Evolutionary conservation across 2,113 vertebrate genomes (phyloP).

Genomic region (Antechinus stuartii): DNA sequence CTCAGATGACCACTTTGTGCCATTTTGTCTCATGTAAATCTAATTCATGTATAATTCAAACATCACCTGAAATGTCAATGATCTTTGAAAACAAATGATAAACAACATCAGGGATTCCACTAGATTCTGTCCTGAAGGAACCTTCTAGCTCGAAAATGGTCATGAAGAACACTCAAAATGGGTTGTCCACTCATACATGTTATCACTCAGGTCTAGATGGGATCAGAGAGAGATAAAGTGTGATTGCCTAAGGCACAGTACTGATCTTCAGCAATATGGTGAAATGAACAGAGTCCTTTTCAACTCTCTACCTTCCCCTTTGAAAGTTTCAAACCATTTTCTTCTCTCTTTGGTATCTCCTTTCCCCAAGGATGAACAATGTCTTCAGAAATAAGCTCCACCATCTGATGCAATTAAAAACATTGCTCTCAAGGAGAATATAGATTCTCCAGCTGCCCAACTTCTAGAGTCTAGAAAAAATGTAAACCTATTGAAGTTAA

Average conservation of each 20-base stretch:
- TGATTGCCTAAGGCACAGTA: neutral
- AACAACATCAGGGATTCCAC: neutral
- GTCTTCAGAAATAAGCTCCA: neutral
- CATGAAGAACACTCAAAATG: neutral
- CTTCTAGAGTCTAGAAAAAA: neutral
- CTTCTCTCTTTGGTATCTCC: neutral
- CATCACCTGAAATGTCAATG: neutral
- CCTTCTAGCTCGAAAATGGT: neutral
- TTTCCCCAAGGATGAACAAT: neutral
- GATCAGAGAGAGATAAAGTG: neutral
- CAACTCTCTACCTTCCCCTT: neutral
- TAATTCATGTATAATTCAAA: neutral
- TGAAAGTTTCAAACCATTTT: neutral
- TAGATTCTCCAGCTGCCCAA: neutral
- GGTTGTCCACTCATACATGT: neutral
- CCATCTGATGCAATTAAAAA: neutral
- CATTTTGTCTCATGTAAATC: neutral
- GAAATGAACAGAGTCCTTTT: neutral
- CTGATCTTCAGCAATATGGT: neutral
- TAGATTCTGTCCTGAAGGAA: neutral
- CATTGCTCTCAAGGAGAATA: neutral
- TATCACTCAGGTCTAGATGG: neutral
- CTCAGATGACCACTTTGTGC: neutral
- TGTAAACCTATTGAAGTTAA: neutral
- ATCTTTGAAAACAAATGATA: neutral